Evolutionary conservation across 2,888 invertebrate species (phyloP).

Genomic region (Epirrita christyi): DNA sequence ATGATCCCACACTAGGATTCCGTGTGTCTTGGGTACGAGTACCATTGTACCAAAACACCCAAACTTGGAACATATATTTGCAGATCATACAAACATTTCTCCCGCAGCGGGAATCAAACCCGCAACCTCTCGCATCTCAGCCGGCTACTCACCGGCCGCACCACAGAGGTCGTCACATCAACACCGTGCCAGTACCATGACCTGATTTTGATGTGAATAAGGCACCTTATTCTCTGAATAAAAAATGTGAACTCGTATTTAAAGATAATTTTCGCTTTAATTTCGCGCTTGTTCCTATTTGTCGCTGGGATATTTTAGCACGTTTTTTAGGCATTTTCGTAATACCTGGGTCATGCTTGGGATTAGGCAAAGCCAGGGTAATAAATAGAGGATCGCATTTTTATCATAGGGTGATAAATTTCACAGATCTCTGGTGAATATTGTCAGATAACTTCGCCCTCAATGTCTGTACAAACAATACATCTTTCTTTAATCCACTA

Average conservation of each 20-base stretch:
- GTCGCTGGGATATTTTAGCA: slow-evolving; percentile 18
- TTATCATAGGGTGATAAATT: slow-evolving; percentile 26
- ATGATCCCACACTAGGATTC: too few relatives aligned
- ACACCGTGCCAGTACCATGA: not conserved
- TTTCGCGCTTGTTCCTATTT: slow-evolving; percentile 23
- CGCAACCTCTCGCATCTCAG: too few relatives aligned
- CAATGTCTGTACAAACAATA: too few relatives aligned
- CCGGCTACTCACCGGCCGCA: too few relatives aligned
- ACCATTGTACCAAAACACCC: too few relatives aligned
- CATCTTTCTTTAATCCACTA: too few relatives aligned
- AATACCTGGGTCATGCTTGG: slow-evolving; percentile 18
- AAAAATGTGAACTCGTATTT: slow-evolving; percentile 21
- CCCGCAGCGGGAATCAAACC: too few relatives aligned
- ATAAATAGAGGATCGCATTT: slow-evolving; percentile 20
- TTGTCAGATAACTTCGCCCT: too few relatives aligned
- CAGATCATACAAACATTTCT: too few relatives aligned
- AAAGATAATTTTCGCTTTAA: slow-evolving; percentile 25
- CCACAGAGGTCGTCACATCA: too few relatives aligned
- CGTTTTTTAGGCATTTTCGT: slow-evolving; percentile 23
- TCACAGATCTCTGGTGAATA: slow-evolving; percentile 7
- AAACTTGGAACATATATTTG: too few relatives aligned
- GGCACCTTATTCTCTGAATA: slow-evolving; percentile 5
- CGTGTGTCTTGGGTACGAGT: too few relatives aligned
- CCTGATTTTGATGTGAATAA: slow-evolving; percentile 5
- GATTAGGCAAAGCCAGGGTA: slow-evolving; percentile 24